Evolutionary conservation across 1,140 invertebrate genomes (phyloP).

Genomic region (Drosophila tani): DNA sequence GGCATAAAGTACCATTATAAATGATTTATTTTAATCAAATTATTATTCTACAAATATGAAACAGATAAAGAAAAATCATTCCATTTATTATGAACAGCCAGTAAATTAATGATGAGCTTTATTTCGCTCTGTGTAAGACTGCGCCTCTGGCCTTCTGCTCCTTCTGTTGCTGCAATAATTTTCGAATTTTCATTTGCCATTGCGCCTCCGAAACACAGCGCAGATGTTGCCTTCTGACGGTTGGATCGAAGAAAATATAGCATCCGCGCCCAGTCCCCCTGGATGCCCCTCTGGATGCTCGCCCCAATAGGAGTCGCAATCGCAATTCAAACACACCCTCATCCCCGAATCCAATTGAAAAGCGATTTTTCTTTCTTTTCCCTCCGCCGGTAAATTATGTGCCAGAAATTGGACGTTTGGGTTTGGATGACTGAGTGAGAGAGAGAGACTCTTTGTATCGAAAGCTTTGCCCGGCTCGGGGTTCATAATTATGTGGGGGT

Average conservation of each 20-base stretch:
- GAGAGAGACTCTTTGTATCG: conserved; percentile 50
- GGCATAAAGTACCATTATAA: too few species aligned
- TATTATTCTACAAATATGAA: too few species aligned
- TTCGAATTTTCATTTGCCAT: conserved; percentile 77
- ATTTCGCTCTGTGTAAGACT: background rate
- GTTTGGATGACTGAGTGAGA: conserved; percentile 40
- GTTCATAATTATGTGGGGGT: conserved; percentile 68
- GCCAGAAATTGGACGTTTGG: conserved; percentile 68
- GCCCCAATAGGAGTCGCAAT: conserved; percentile 37
- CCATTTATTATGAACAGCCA: background rate
- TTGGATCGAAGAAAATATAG: conserved; percentile 39
- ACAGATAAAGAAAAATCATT: too few species aligned
- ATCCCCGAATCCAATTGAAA: conserved; percentile 53
- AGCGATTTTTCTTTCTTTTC: conserved; percentile 68
- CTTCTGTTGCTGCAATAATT: conserved; percentile 77
- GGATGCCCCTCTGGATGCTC: background rate
- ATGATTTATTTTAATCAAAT: too few species aligned
- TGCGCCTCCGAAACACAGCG: conserved; percentile 64
- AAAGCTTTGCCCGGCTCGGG: conserved; percentile 36
- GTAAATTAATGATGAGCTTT: background rate
- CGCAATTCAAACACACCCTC: conserved; percentile 53
- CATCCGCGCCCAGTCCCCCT: background rate
- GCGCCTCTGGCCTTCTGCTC: conserved; percentile 16
- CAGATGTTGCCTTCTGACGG: conserved; percentile 62
- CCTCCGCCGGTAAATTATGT: conserved; percentile 70